Base-by-base conservation (phyloP, 1,140 invertebrate genomes). In the Bombus ignitus region DNA sequence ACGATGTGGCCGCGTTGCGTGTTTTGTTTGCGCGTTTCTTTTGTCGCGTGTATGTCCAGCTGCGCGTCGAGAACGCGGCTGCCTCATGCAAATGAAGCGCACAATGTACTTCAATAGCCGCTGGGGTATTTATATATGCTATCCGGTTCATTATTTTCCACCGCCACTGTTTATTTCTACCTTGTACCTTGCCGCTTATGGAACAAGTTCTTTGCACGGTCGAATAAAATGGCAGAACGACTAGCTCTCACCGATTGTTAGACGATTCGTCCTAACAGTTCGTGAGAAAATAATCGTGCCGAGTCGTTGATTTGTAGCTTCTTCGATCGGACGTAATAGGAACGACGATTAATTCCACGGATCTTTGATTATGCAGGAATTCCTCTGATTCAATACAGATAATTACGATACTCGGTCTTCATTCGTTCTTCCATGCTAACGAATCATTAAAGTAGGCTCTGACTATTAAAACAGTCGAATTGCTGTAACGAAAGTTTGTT, bases 1-100 rank as follows among this genome's bases (percentile, higher is more conserved):
- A 35, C 70, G 47, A 53, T 53, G 83, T 59, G 66, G 59, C 79
- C 57, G 70, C 66, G 83, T 92, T 72, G 91, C 91, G 85, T 92
- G 91, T 92, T 92, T 92, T 91, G 85, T 92, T 92, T 92, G 89
- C 90, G 74, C 89, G 83, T 91, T 91, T 91, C 90, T 89, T 91
- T 89, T 92, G 90, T 91, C 88, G 85, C 89, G 88, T 92, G 91
- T 91, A 81, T 91, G 91, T 92, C 91, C 91, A 92, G 89, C 91
- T 92, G 90, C 86, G 86, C 86, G 88, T 77, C 70, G 85, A 88
- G 88, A 89, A 85, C 89, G 85, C 83, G 87, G 84, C 85, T 80
- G 75, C 79, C 89, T 87, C 90, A 89, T 92, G 91, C 90, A 92
- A 90, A 92, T 90, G 90, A 87, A 87, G 75, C 73, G 84, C 80